Evolutionary conservation across 1,140 invertebrate species (phyloP).

Genomic region (Subanguina moxae): DNA sequence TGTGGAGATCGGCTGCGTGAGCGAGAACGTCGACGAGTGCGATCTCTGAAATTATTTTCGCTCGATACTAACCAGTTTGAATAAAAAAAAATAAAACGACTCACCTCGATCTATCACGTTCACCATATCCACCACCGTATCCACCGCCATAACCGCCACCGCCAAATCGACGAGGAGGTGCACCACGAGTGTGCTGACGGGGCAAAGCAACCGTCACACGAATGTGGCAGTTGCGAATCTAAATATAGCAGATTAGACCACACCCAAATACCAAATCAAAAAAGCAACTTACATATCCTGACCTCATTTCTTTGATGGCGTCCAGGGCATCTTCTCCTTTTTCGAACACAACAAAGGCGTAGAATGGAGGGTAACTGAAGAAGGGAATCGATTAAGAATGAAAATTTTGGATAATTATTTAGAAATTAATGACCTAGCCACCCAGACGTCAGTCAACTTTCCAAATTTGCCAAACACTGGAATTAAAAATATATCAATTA

Average conservation of each 20-base stretch:
- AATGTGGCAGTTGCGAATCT: conserved; percentile 25
- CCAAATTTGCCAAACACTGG: conserved; percentile 31
- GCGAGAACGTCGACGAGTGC: conserved; percentile 24
- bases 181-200: conserved; percentile 22
- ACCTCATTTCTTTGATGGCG: conserved; percentile 21
- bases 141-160: conserved; percentile 5
- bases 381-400: no score
- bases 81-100: no score
- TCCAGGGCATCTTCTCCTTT: conserved; percentile 23
- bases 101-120: no score
- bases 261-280: no score
- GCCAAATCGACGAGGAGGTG: conserved; percentile 18
- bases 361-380: conserved; percentile 37
- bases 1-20: conserved; percentile 23
- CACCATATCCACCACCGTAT: no score
- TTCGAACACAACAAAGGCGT: conserved; percentile 33
- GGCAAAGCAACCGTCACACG: conserved; percentile 25
- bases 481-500: no score
- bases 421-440: no score
- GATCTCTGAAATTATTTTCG: no score
- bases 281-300: conserved; percentile 25
- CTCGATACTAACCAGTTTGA: no score
- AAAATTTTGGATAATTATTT: no score
- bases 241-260: no score
- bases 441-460: conserved; percentile 28